Conservation (phyloP, 37 sponge, comb jelly and placozoan genomes). For the Eunapius fragilis region DNA sequence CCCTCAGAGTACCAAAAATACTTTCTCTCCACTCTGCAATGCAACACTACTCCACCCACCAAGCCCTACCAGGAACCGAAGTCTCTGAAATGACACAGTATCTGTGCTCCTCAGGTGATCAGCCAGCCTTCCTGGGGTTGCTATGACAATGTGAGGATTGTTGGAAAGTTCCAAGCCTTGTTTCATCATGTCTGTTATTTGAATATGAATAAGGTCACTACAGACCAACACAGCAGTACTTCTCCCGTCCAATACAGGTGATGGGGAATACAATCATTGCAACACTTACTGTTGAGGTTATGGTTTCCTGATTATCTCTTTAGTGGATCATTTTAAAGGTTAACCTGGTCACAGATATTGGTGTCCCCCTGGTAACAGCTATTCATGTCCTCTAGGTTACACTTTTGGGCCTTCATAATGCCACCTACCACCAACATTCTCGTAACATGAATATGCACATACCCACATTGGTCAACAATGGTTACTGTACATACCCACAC, state of each 20-base stretch:
- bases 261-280: neutral
- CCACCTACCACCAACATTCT: no score
- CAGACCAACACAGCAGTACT: neutral
- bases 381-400: no score
- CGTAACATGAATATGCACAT: no score
- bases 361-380: no score
- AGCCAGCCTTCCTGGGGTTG: slow-evolving; percentile 96
- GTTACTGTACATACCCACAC: no score
- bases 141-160: slow-evolving; percentile 93
- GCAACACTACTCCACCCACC: neutral
- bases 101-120: slow-evolving; percentile 90
- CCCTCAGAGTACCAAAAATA: no score
- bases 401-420: no score
- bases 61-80: slow-evolving; percentile 80
- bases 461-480: no score
- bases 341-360: no score
- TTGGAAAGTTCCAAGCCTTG: slow-evolving; percentile 81
- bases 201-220: neutral
- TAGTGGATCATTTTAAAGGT: no score
- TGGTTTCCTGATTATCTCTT: no score
- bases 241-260: neutral
- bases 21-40: neutral
- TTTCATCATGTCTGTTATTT: slow-evolving; percentile 87
- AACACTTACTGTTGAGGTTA: no score
- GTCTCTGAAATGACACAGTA: slow-evolving; percentile 76